Conservation (phyloP, 2,113 vertebrate genomes). For the Cromileptes altivelis region DNA sequence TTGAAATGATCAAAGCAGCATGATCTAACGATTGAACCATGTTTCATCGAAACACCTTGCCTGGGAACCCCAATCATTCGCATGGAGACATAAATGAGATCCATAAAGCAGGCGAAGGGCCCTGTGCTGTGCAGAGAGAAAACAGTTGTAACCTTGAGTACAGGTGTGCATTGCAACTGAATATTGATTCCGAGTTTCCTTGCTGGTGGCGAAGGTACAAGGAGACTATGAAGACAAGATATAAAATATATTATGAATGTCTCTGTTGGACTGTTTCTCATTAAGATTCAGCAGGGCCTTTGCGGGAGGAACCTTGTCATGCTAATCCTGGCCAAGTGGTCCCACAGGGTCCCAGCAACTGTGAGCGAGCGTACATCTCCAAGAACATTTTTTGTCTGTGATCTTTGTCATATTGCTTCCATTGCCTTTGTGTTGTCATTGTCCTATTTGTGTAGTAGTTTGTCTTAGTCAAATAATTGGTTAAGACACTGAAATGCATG, state of each 20-base stretch:
- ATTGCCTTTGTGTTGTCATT: conserved; percentile 73
- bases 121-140: conserved; percentile 53
- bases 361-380: conserved; percentile 56
- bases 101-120: conserved; percentile 3
- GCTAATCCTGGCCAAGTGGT: conserved; percentile 79
- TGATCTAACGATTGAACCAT: conserved; percentile 28
- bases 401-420: conserved; percentile 66
- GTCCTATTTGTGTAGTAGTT: conserved; percentile 70
- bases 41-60: conserved; percentile 18
- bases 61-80: conserved; percentile 15
- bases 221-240: conserved; percentile 75
- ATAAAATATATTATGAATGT: conserved; percentile 79
- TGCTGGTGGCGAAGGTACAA: conserved; percentile 81
- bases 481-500: conserved; percentile 40
- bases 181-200: conserved; percentile 82
- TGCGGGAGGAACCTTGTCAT: conserved; percentile 75
- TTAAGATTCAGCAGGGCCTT: conserved; percentile 73
- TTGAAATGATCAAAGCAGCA: conserved; percentile 23
- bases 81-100: conserved; percentile 36
- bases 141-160: conserved; percentile 77
- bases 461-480: conserved; percentile 69
- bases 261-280: conserved; percentile 70
- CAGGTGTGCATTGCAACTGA: conserved; percentile 63
- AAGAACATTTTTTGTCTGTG: conserved; percentile 50
- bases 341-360: conserved; percentile 67